Evolutionary conservation across 1,140 invertebrate genomes (phyloP).

Genomic region (Lucilia cuprina): DNA sequence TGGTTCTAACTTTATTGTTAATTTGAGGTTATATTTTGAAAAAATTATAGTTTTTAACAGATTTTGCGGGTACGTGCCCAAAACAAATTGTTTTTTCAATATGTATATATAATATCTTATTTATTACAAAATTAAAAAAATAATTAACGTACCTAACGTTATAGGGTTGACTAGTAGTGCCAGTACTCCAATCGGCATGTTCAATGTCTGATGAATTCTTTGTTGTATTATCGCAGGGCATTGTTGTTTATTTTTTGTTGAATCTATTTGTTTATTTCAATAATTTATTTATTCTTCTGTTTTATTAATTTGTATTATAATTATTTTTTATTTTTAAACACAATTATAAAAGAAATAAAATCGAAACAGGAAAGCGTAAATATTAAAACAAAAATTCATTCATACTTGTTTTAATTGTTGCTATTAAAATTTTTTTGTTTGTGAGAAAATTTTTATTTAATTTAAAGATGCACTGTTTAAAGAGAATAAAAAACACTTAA

Average conservation of each 20-base stretch:
- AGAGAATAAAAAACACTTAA: no score
- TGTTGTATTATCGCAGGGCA: conserved; percentile 60
- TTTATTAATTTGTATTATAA: neutral
- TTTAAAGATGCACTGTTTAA: neutral
- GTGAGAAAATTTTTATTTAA: neutral
- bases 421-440: neutral
- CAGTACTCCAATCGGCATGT: conserved; percentile 59
- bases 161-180: conserved; percentile 56
- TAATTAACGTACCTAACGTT: conserved; percentile 56
- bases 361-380: neutral
- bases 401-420: neutral
- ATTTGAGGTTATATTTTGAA: neutral
- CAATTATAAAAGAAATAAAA: neutral
- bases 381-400: neutral
- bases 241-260: conserved; percentile 37
- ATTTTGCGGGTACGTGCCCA: neutral
- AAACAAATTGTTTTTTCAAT: neutral
- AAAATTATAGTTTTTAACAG: neutral
- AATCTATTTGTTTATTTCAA: neutral
- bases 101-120: no score
- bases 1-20: neutral
- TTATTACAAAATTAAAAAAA: no score
- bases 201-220: conserved; percentile 60
- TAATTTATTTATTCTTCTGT: neutral
- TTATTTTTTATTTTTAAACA: neutral